Percentiles rank a stretch among this genome's conserved stretches.
These are phyloP conservation scores for Prunella himalayana DNA, from an alignment of 2,113 vertebrate genomes.

Conservation along the genomic window DNA sequence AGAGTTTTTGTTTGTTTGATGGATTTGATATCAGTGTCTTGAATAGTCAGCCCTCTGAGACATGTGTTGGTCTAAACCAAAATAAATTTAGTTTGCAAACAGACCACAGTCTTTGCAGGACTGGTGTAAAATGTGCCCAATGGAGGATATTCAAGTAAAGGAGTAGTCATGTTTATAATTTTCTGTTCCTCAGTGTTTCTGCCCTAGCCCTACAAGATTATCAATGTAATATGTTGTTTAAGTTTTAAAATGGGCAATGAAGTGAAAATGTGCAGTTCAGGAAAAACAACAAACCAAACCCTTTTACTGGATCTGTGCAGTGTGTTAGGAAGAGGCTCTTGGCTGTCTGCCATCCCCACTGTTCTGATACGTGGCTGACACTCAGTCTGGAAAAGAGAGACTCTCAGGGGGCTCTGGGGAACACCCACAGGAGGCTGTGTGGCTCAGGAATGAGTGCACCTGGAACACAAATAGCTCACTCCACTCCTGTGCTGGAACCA, in stretches of 20 bases:
- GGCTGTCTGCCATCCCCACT: not conserved
- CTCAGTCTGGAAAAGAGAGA: not conserved
- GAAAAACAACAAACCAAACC: too few species aligned
- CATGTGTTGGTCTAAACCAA: not conserved
- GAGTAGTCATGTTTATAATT: not conserved
- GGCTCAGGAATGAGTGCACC: not conserved
- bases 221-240: not conserved
- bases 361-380: not conserved
- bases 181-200: not conserved
- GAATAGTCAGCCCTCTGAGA: not conserved
- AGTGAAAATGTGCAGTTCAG: not conserved
- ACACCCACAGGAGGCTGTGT: not conserved
- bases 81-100: not conserved
- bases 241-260: not conserved
- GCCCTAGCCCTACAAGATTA: not conserved
- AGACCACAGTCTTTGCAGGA: not conserved
- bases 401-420: not conserved
- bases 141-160: not conserved
- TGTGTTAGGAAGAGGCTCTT: not conserved
- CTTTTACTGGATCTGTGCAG: not conserved
- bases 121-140: accelerated
- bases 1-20: not conserved
- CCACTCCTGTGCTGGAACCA: not conserved
- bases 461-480: not conserved
- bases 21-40: not conserved